phyloP scores from a whole-genome alignment of 1,140 invertebrate genomes.

The Vanessa tameamea region DNA sequence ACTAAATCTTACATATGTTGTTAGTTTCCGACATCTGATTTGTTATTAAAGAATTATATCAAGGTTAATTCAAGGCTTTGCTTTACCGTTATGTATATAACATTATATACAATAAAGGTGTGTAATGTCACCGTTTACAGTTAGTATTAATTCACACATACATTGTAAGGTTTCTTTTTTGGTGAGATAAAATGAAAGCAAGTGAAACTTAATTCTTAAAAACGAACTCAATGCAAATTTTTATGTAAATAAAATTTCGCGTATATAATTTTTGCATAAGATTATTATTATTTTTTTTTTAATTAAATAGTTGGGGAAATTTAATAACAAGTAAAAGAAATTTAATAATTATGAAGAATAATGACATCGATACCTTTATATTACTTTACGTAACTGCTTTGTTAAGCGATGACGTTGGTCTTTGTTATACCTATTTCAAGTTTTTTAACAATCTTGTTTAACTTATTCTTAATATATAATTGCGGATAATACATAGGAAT shows the following conservation, averaged over 20 bases:
- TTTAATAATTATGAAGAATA: too few species aligned
- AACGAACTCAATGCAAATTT: slow-evolving; percentile 11
- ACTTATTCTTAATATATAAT: too few species aligned
- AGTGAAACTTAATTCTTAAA: slow-evolving; percentile 4
- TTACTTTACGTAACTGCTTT: too few species aligned
- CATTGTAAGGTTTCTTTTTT: neutral
- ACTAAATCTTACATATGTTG: neutral
- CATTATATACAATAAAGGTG: neutral
- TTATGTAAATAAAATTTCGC: slow-evolving; percentile 11
- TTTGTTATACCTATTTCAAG: too few species aligned
- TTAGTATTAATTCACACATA: neutral
- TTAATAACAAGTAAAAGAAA: neutral
- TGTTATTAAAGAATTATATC: slow-evolving; percentile 9
- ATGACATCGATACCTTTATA: too few species aligned
- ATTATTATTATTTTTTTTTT: neutral
- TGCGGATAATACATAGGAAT: too few species aligned
- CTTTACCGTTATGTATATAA: neutral
- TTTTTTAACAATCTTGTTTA: too few species aligned
- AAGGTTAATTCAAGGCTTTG: slow-evolving; percentile 13
- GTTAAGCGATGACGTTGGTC: too few species aligned
- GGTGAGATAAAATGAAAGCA: slow-evolving; percentile 9
- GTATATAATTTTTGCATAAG: neutral
- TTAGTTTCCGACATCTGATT: slow-evolving; percentile 7
- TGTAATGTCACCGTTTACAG: neutral
- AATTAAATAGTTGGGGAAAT: slow-evolving; percentile 1